phyloP scores from a whole-genome alignment of 2,888 invertebrate species.

The Pristionchus entomophagus region DNA sequence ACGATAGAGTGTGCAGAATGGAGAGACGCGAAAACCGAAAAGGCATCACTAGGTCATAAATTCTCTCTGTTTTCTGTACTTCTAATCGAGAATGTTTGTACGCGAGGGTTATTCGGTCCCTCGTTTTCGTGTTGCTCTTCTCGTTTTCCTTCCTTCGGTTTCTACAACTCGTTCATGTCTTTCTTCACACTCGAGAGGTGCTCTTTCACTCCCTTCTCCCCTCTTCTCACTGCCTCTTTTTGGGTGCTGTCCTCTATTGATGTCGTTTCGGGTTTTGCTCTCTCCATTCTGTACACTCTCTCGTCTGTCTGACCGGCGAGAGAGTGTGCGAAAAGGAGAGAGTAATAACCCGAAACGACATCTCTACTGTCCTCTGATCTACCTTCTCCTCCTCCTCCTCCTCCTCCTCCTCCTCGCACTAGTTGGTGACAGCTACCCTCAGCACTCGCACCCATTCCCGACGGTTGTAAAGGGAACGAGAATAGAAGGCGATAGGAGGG shows the following conservation, averaged over 20 bases:
- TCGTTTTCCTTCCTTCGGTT: neutral
- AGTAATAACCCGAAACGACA: too few species aligned
- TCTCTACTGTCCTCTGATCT: constrained; percentile 23
- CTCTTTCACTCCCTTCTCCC: neutral
- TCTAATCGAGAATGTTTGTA: neutral
- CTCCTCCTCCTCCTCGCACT: neutral
- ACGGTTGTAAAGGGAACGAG: constrained; percentile 35
- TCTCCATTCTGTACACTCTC: neutral
- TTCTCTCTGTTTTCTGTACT: neutral
- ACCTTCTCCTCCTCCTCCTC: neutral
- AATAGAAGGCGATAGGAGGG: constrained; percentile 22
- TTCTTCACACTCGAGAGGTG: neutral
- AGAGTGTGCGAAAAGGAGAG: too few species aligned
- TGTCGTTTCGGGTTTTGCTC: too few species aligned
- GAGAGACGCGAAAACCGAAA: neutral
- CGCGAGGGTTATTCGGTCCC: neutral
- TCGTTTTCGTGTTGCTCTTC: neutral
- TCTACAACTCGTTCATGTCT: constrained; percentile 16
- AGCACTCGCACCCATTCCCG: neutral
- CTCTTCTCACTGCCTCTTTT: too few species aligned
- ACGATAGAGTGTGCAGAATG: neutral
- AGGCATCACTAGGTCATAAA: neutral
- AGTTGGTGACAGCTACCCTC: constrained; percentile 31
- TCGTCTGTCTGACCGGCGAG: too few species aligned
- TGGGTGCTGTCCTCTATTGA: too few species aligned